phyloP scores from a whole-genome alignment of 1,140 invertebrate genomes.

The Stegodyphus dumicola region DNA sequence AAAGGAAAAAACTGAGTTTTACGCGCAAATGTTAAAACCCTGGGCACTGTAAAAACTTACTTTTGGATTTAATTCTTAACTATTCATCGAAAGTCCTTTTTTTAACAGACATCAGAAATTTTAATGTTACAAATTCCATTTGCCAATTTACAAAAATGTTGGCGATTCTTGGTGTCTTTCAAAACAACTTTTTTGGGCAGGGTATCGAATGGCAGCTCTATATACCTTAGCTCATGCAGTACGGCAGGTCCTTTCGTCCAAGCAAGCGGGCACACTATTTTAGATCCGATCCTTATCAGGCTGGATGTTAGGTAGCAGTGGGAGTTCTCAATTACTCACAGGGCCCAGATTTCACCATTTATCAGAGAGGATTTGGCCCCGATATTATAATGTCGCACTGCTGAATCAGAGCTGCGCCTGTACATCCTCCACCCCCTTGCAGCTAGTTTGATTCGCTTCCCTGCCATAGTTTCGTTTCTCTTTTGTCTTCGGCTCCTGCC shows the following conservation, averaged over 20 bases:
- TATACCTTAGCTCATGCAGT: constrained; percentile 35
- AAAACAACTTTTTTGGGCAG: not conserved
- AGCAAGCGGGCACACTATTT: constrained; percentile 49
- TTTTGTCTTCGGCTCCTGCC: constrained; percentile 19
- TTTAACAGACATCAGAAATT: too few species aligned
- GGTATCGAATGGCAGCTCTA: constrained; percentile 32
- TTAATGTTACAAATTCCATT: not conserved
- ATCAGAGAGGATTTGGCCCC: constrained; percentile 56
- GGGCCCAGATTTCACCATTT: constrained; percentile 60
- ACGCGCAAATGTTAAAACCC: too few species aligned
- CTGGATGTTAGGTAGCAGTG: constrained; percentile 59
- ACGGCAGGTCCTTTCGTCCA: constrained; percentile 26
- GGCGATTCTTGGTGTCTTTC: constrained; percentile 41
- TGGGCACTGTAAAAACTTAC: too few species aligned
- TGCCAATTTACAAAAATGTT: not conserved
- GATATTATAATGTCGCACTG: constrained; percentile 61
- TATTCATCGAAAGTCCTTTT: too few species aligned
- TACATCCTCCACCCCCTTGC: constrained; percentile 5
- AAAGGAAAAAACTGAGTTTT: too few species aligned
- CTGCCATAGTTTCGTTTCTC: not conserved
- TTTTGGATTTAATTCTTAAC: too few species aligned
- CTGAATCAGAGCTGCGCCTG: constrained; percentile 49
- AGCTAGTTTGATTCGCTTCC: constrained; percentile 11
- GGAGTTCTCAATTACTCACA: constrained; percentile 61
- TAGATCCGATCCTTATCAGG: constrained; percentile 59